A percentile compares a stretch with the other conserved stretches of the same genome.
These are phyloP conservation scores for Bombus ignitus DNA, from an alignment of 1,140 invertebrate genomes.

Conservation along the genomic window DNA sequence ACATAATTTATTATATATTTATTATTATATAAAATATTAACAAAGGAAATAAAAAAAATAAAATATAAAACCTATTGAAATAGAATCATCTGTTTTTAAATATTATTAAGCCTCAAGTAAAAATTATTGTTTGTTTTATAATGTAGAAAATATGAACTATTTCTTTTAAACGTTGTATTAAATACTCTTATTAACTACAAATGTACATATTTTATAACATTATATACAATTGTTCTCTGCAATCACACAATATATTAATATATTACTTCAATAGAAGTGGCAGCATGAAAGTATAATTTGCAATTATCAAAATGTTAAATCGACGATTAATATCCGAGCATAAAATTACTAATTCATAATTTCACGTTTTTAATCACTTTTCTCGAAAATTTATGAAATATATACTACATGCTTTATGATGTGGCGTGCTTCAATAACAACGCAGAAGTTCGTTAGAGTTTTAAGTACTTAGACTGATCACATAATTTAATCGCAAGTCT, in stretches of 20 bases:
- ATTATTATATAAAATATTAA: neutral
- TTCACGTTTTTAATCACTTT: neutral
- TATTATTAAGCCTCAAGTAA: neutral
- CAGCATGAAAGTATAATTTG: neutral
- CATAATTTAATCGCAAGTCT: constrained; percentile 8
- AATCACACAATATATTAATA: neutral
- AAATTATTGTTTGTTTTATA: too few relatives aligned
- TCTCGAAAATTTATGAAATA: neutral
- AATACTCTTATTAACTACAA: neutral
- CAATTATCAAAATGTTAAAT: neutral
- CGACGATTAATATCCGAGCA: neutral
- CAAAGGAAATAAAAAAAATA: neutral
- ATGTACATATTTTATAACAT: neutral
- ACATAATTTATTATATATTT: neutral
- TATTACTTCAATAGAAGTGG: neutral
- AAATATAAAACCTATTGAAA: neutral
- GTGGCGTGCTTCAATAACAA: too few relatives aligned
- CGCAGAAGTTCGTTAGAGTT: neutral
- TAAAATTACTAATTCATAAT: neutral
- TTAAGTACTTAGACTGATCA: constrained; percentile 8
- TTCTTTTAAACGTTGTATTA: neutral
- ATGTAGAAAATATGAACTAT: neutral
- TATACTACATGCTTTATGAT: neutral
- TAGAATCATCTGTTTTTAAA: neutral
- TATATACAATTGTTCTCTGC: neutral